Evolutionary conservation across 2,797 vertebrate genomes (phyloP).

Genomic region (Hylomyscus alleni): DNA sequence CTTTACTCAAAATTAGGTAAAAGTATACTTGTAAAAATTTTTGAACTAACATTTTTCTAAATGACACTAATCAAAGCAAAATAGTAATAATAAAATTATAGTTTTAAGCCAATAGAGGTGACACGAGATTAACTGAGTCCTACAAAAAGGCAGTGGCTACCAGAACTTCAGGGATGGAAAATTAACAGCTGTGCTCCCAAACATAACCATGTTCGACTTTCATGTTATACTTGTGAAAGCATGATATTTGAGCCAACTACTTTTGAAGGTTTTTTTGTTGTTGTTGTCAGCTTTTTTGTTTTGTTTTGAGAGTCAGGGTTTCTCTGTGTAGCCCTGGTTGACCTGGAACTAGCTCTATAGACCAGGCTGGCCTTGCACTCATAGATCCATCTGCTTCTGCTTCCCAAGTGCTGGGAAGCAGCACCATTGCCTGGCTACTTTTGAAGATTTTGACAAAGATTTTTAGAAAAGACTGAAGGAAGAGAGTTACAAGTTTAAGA

Average conservation of each 20-base stretch:
- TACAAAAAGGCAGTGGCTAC: slow-evolving; percentile 57
- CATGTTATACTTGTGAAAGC: slow-evolving; percentile 29
- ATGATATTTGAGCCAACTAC: slow-evolving; percentile 51
- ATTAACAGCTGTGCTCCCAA: background rate
- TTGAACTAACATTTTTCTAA: slow-evolving; percentile 66
- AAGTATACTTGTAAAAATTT: slow-evolving; percentile 57
- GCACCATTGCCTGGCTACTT: background rate
- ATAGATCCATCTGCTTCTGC: background rate
- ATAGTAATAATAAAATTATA: slow-evolving; percentile 23
- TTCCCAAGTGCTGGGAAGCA: background rate
- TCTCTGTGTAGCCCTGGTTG: background rate
- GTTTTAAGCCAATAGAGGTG: slow-evolving; percentile 59
- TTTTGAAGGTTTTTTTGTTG: slow-evolving; percentile 2
- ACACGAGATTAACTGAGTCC: slow-evolving; percentile 64
- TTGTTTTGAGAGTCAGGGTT: background rate
- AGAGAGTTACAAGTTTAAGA: background rate
- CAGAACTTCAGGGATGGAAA: slow-evolving; percentile 28
- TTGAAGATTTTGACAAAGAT: slow-evolving; percentile 15
- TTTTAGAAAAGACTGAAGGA: background rate
- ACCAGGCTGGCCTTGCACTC: background rate
- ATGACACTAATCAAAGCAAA: slow-evolving; percentile 50
- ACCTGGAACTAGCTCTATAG: background rate
- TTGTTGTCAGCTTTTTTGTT: background rate
- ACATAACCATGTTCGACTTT: background rate
- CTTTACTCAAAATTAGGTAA: slow-evolving; percentile 50